A percentile compares a stretch with the other conserved stretches of the same genome.
phyloP scores from a whole-genome alignment of 1,140 invertebrate species.

The Aporrectodea caliginosa region DNA sequence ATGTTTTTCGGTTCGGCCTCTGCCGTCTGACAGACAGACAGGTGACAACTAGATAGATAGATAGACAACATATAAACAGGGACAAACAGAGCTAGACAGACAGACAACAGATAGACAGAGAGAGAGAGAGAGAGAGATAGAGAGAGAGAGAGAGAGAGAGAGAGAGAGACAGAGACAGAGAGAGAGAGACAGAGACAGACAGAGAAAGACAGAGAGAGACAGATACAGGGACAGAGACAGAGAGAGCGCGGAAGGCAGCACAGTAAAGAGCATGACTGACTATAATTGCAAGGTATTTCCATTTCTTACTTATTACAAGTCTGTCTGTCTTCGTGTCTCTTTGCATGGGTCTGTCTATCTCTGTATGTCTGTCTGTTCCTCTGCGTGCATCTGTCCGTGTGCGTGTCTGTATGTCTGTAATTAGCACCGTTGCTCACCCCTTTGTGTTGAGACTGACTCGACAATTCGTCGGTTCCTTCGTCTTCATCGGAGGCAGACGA shows the following conservation, averaged over 20 bases:
- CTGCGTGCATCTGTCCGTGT: not conserved
- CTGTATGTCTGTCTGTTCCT: not conserved
- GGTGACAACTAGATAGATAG: too few relatives aligned
- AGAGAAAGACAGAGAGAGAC: conserved; percentile 10
- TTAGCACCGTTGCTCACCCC: too few relatives aligned
- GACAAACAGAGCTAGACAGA: not conserved
- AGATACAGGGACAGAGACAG: not conserved
- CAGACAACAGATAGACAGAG: not conserved
- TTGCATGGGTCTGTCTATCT: not conserved
- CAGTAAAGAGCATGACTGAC: not conserved
- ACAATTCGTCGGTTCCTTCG: too few relatives aligned
- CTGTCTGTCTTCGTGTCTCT: not conserved
- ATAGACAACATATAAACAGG: too few relatives aligned
- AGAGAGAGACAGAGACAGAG: conserved; percentile 4
- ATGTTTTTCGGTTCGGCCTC: too few relatives aligned
- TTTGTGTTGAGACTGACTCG: too few relatives aligned
- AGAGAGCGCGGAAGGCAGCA: not conserved
- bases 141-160: conserved; percentile 7
- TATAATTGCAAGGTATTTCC: too few relatives aligned
- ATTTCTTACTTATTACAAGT: not conserved
- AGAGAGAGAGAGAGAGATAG: conserved; percentile 4
- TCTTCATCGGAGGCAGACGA: too few relatives aligned
- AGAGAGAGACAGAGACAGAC: not conserved
- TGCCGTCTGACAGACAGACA: too few relatives aligned
- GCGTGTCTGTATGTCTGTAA: not conserved